Evolutionary conservation across 2,113 vertebrate species (phyloP), one percentile per base, ranked within the genome.

Genomic region (Mola mola): DNA sequence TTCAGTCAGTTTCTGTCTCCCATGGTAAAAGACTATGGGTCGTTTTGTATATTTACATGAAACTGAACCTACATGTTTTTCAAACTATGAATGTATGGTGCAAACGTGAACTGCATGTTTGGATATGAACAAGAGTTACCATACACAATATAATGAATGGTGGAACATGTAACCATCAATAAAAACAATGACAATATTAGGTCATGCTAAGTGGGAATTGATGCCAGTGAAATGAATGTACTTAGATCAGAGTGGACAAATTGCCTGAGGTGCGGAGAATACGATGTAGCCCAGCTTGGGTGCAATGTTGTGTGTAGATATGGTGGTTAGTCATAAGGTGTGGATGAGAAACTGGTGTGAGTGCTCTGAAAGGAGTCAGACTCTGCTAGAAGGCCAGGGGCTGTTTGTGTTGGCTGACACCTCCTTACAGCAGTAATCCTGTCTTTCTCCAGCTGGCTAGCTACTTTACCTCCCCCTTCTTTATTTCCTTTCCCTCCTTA

Each of bases 381-480:
- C 77, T 22, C 50, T 75, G 73, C 61, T 63, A 51, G 50, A 58
- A 77, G 66, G 77, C 75, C 60, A 38, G 77, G 58, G 82, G 86
- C 77, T 84, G 79, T 87, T 87, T 88, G 81, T 86, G 75, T 86
- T 83, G 81, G 84, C 81, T 81, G 83, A 86, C 89, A 89, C 84
- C 84, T 89, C 67, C 84, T 89, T 67, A 79, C 65, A 83, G 68
- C 79, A 72, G 64, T 87, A 87, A 88, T 89, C 84, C 79, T 74
- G 75, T 85, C 78, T 82, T 81, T 81, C 74, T 84, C 72, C 82
- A 85, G 85, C 75, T 85, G 82, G 75, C 64, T 72, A n/a, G 51
- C 68, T 76, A 66, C 33, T 52, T 49, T 72, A 36, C 79, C 84
- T 63, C 78, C 87, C 65, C 66, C 28, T 44, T 20, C 37, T 36